Evolutionary conservation across 1,140 invertebrate genomes (phyloP), one percentile per base, ranked within the genome.

Genomic region (Aphelenchoides besseyi): DNA sequence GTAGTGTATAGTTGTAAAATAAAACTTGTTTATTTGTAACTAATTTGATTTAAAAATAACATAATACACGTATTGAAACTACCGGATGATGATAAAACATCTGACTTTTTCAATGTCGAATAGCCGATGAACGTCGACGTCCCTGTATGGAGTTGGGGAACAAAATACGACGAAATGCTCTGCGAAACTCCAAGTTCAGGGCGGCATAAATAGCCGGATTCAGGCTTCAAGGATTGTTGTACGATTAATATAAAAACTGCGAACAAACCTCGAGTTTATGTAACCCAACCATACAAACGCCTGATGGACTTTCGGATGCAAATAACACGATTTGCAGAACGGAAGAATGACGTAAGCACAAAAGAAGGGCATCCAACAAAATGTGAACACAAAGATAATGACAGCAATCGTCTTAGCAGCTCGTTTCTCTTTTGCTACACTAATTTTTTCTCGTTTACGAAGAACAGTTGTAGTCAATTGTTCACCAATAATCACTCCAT

Each of bases 331-430:
- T 53, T 86, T 82, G 82, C 89, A 90, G 67, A 89, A 88, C 1
- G 89, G 89, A 23, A 89, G 87, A 26, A 90, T 88, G 33, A 89
- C 85, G 77, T 89, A 90, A 1, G 89, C 84, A 59, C 89, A 87
- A 74, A 90, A 89, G 79, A 90, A 90, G 3, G 89, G 89, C 12
- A 90, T 80, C 86, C 89, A 90, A 77, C 89, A 90, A 2, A 89
- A 78, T 2, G 89, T 87, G 81, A 90, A 90, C 0, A 88, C 89
- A 3, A 89, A 89, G 82, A 90, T 88, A 69, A 90, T 90, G 8
- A 90, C 89, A 0, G 89, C 89, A 16, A 90, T 85, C 75, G 89
- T 89, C 53, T 88, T 84, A 0, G 89, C 89, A 3, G 89, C 89
- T 81, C 90, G 88, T 73, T 89, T 89, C 72, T 89, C 89, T 71